These are phyloP conservation scores for Pelobates cultripes DNA, from an alignment of 2,797 vertebrate genomes.

Conservation along the genomic window DNA sequence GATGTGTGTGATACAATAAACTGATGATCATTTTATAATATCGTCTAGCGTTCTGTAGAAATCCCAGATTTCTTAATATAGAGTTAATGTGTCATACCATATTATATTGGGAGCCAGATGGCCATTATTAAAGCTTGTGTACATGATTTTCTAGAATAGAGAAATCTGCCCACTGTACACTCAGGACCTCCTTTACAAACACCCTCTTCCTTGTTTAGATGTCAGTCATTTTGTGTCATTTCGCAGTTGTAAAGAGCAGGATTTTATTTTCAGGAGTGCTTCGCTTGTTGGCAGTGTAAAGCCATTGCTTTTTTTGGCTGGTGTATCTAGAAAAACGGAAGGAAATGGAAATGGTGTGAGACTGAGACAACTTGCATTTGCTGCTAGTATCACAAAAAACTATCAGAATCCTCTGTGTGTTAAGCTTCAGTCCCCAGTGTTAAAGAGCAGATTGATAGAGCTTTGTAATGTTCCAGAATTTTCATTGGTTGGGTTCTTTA, in stretches of 20 bases:
- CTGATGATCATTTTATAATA: too few relatives aligned
- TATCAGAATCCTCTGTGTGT: constrained; percentile 69
- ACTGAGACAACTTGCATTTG: constrained; percentile 54
- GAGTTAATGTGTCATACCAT: too few relatives aligned
- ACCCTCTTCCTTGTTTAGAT: too few relatives aligned
- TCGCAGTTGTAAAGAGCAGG: background rate
- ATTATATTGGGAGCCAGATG: too few relatives aligned
- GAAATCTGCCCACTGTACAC: too few relatives aligned
- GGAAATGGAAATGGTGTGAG: constrained; percentile 44
- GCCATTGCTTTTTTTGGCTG: constrained; percentile 20
- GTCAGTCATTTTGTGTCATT: constrained; percentile 20
- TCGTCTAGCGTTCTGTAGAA: too few relatives aligned
- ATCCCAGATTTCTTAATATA: too few relatives aligned
- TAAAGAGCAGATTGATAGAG: constrained; percentile 72
- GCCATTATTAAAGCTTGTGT: too few relatives aligned
- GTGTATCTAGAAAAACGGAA: constrained; percentile 28
- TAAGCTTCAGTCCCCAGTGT: constrained; percentile 68
- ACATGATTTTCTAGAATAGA: too few relatives aligned
- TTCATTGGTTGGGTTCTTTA: constrained; percentile 70
- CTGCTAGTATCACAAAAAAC: constrained; percentile 58
- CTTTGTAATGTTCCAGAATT: constrained; percentile 68
- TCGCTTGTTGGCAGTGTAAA: constrained; percentile 25
- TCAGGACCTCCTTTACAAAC: too few relatives aligned
- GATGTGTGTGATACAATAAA: too few relatives aligned
- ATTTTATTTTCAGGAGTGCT: background rate